Evolutionary conservation across 2,888 invertebrate species (phyloP).

Genomic region (Dasypogon diadema): DNA sequence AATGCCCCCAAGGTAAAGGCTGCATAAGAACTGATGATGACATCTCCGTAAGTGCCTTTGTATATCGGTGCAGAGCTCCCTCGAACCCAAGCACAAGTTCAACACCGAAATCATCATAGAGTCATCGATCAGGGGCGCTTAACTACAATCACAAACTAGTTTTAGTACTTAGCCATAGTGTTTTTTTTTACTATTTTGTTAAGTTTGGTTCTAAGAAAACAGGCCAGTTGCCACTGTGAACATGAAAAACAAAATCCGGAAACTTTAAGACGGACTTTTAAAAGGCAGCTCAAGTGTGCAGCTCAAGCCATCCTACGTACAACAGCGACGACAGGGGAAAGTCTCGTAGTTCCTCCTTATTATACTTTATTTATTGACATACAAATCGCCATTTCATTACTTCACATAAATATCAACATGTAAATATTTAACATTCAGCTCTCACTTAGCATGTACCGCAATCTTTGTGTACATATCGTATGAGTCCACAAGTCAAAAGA

Average conservation of each 20-base stretch:
- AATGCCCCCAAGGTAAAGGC: slow-evolving; percentile 68
- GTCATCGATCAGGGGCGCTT: neutral
- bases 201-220: neutral
- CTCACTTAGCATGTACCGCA: slow-evolving; percentile 30
- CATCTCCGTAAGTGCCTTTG: slow-evolving; percentile 72
- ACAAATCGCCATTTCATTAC: slow-evolving; percentile 36
- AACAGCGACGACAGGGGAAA: slow-evolving; percentile 24
- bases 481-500: neutral
- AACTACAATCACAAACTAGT: slow-evolving; percentile 37
- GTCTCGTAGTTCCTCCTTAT: slow-evolving; percentile 28
- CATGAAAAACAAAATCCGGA: slow-evolving; percentile 4
- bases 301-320: slow-evolving; percentile 13
- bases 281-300: neutral
- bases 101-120: slow-evolving; percentile 30
- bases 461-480: neutral
- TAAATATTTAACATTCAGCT: slow-evolving; percentile 42
- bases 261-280: neutral
- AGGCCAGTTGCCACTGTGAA: slow-evolving; percentile 13
- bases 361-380: slow-evolving; percentile 41
- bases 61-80: slow-evolving; percentile 70
- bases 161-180: slow-evolving; percentile 17
- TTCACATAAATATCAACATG: slow-evolving; percentile 25
- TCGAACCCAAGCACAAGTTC: neutral
- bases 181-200: slow-evolving; percentile 20
- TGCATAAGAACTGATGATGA: slow-evolving; percentile 72